Percentiles rank a stretch among this genome's conserved stretches.
Evolutionary conservation across 1,140 invertebrate genomes (phyloP).

Genomic region (Vanessa atalanta): DNA sequence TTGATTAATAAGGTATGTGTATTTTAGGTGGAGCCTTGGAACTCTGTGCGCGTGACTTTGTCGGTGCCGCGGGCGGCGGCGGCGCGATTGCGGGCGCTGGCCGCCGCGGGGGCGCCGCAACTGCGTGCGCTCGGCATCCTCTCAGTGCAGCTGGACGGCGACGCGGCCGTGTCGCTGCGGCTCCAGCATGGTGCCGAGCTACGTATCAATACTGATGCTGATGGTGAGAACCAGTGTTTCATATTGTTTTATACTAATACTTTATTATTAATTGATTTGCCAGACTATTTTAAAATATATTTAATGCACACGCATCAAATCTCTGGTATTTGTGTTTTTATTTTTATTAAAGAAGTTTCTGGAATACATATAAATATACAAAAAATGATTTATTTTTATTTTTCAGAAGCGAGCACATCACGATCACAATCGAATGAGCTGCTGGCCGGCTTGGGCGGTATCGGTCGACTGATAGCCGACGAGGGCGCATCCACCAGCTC

Average conservation of each 20-base stretch:
- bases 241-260: no score
- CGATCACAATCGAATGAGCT: constrained; percentile 62
- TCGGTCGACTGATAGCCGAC: constrained; percentile 63
- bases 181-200: constrained; percentile 83
- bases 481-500: constrained; percentile 57
- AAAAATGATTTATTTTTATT: not conserved
- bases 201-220: constrained; percentile 61
- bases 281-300: no score
- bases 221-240: constrained; percentile 42
- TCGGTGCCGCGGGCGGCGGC: constrained; percentile 97
- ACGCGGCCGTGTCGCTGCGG: constrained; percentile 95
- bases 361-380: no score
- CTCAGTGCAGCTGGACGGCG: constrained; percentile 97
- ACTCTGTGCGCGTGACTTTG: constrained; percentile 97
- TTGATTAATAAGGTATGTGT: constrained; percentile 4
- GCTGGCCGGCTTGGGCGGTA: constrained; percentile 65
- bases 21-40: constrained; percentile 96
- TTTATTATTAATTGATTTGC: no score
- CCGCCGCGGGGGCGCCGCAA: constrained; percentile 92
- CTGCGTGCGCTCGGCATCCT: constrained; percentile 95
- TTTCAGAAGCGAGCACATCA: constrained; percentile 63
- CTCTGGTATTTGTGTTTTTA: no score
- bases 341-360: no score
- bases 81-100: constrained; percentile 91
- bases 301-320: no score